Conservation (phyloP, 1,140 invertebrate species). For the Cydia strobilella region DNA sequence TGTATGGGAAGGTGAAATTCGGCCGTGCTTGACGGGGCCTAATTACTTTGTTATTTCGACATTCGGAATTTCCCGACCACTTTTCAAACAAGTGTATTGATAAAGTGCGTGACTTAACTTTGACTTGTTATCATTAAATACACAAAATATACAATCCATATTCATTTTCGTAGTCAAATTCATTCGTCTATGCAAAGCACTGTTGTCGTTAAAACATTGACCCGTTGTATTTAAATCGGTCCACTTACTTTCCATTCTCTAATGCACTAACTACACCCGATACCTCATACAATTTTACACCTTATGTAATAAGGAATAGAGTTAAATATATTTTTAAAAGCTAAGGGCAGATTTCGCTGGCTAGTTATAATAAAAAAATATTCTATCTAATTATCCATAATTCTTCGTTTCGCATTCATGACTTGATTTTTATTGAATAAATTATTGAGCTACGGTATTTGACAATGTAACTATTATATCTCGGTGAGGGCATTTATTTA, state of each 20-base stretch:
- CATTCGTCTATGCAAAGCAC: background rate
- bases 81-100: no score
- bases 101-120: no score
- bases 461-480: no score
- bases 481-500: no score
- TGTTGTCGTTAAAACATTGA: background rate
- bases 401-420: constrained; percentile 1
- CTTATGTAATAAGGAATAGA: background rate
- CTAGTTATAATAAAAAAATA: background rate
- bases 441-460: background rate
- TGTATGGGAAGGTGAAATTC: no score
- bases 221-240: background rate
- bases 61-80: no score
- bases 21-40: no score
- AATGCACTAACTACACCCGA: background rate
- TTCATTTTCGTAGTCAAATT: no score
- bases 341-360: background rate
- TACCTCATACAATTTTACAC: background rate
- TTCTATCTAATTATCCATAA: constrained; percentile 2
- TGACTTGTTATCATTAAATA: no score
- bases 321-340: background rate
- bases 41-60: no score
- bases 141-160: no score
- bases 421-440: constrained; percentile 3
- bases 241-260: background rate